Base-by-base conservation (phyloP, 2,113 vertebrate genomes). In the Pachyramphus minor region DNA sequence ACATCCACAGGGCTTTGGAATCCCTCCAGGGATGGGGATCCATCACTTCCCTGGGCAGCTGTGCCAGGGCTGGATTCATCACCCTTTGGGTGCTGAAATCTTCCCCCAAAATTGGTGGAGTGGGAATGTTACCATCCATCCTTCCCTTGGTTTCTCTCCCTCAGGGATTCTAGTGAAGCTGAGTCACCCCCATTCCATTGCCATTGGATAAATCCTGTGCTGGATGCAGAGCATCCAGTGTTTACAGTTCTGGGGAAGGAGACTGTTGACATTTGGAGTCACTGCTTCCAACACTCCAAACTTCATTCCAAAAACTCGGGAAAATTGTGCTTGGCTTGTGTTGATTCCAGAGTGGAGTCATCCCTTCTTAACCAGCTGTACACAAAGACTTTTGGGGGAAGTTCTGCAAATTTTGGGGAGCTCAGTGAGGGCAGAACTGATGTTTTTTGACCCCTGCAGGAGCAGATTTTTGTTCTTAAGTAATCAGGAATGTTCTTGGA, bases 51-150 rank as follows among this genome's bases (percentile, higher is more conserved):
- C 28, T 44, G 63, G 39, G 30, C 41, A 66, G 37, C 69, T 72
- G 20, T 23, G 49, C 39, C 71, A 77, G 35, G 55, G 35, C 58
- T 73, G 50, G 17, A 25, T 50, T 50, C 49, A 9, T 37, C 37
- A 9, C 42, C 21, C 33, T 39, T 5, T 11, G 53, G 39, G 19
- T 11, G 60, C 17, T n/a, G 60, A 3, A 4, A 21, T 39, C 28
- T 23, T 11, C 15, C 55, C 31, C 68, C 14, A 3, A 8, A 28
- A 2, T 0, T 4, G 52, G 3, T 6, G 24, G 14, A 1, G 8
- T n/a, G 50, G 31, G 35, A 33, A 1, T 2, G 1, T 52, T 59
- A 2, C 14, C 47, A 12, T 55, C 69, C 9, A 0, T 60, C 45
- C 50, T 41, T 4, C 35, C 33, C 85, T 17, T 10, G 44, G 1